Conservation (phyloP, 2,113 vertebrate genomes). For the Desmodus rotundus region DNA sequence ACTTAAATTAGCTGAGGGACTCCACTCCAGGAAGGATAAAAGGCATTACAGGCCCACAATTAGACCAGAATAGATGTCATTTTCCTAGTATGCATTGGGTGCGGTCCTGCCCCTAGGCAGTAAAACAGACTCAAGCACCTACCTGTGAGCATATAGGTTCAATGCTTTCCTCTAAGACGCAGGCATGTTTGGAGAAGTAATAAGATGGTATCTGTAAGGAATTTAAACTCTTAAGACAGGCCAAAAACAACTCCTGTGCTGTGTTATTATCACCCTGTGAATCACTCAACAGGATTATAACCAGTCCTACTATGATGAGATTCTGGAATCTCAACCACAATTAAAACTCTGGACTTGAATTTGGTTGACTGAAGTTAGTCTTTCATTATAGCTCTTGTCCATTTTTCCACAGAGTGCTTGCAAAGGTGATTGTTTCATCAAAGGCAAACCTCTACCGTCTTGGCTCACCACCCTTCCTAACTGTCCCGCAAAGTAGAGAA, state of each 20-base stretch:
- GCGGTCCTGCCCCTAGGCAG: conserved; percentile 8
- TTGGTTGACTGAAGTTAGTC: neutral
- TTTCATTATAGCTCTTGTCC: neutral
- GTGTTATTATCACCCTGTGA: conserved; percentile 20
- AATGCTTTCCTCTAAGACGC: neutral
- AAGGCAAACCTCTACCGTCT: neutral
- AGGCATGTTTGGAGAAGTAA: neutral
- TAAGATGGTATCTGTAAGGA: conserved; percentile 11
- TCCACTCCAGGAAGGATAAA: neutral
- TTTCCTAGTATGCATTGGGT: conserved; percentile 1
- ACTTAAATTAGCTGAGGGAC: neutral
- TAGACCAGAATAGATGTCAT: conserved; percentile 9
- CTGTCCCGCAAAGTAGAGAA: neutral
- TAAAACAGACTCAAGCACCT: conserved; percentile 32
- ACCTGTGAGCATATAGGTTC: neutral
- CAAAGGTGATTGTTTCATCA: neutral
- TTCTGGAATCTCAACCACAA: neutral
- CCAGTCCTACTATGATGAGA: neutral
- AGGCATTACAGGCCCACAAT: neutral
- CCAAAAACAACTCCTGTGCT: neutral
- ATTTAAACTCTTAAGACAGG: conserved; percentile 29
- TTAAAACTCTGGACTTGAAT: neutral
- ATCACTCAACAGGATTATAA: conserved; percentile 8
- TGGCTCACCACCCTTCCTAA: neutral
- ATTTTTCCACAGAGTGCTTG: neutral